A percentile compares a stretch with the other conserved stretches of the same genome.
These are phyloP conservation scores for Gasterosteus nipponicus DNA, from an alignment of 2,113 vertebrate genomes.

Conservation along the genomic window DNA sequence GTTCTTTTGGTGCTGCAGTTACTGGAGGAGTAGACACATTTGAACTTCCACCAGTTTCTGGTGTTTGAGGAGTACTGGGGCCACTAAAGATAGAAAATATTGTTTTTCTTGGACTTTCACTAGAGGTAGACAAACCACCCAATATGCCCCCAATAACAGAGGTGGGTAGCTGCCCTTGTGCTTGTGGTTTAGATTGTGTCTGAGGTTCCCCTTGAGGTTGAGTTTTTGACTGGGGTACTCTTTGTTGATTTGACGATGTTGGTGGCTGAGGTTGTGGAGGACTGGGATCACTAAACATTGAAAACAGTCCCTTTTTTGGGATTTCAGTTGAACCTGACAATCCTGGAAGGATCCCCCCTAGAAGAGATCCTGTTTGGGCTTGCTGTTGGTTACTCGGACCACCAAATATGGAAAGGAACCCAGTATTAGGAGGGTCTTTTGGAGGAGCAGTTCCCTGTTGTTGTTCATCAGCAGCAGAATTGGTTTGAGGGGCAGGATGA, in stretches of 20 bases:
- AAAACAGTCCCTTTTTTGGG: constrained; percentile 82
- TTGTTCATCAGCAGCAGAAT: constrained; percentile 57
- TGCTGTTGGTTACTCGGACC: constrained; percentile 61
- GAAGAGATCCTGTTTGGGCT: constrained; percentile 63
- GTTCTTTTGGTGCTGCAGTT: constrained; percentile 52
- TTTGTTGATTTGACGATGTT: constrained; percentile 43
- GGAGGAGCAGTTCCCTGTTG: constrained; percentile 53
- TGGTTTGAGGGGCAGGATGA: constrained; percentile 51
- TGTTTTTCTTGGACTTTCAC: constrained; percentile 65
- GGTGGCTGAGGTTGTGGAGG: constrained; percentile 53
- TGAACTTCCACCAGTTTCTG: constrained; percentile 52
- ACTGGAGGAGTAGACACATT: constrained; percentile 34
- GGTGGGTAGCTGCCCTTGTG: constrained; percentile 52
- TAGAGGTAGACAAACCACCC: constrained; percentile 63
- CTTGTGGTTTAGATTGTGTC: constrained; percentile 50
- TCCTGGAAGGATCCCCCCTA: constrained; percentile 72
- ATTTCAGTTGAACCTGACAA: constrained; percentile 66
- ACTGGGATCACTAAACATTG: constrained; percentile 82
- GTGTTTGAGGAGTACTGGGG: constrained; percentile 50
- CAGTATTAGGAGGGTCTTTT: constrained; percentile 67
- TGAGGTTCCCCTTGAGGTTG: constrained; percentile 35
- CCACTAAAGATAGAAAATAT: constrained; percentile 77
- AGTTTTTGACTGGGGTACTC: constrained; percentile 36
- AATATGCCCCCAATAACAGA: constrained; percentile 71
- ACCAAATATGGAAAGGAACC: constrained; percentile 74